These are phyloP conservation scores for Drosophila neonasuta DNA, from an alignment of 2,888 invertebrate species.

Conservation along the genomic window DNA sequence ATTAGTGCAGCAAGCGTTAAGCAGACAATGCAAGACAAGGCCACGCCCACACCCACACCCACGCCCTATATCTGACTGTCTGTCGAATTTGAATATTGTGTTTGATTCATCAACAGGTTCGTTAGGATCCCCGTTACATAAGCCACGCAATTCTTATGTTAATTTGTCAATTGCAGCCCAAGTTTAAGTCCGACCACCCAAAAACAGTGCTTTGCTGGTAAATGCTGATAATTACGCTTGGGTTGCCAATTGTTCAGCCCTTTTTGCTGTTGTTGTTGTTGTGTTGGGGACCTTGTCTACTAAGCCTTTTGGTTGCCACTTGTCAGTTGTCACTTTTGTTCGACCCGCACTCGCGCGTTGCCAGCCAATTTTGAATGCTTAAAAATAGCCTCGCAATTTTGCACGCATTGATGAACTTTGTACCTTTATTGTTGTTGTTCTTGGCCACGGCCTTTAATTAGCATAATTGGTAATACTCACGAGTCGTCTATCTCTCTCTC, in stretches of 20 bases:
- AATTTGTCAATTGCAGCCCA: slow-evolving; percentile 68
- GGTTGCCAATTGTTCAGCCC: slow-evolving; percentile 49
- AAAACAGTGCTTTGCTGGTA: slow-evolving; percentile 35
- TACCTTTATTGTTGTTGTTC: slow-evolving; percentile 34
- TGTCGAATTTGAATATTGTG: slow-evolving; percentile 65
- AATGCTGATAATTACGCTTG: slow-evolving; percentile 70
- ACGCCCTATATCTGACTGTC: slow-evolving; percentile 12
- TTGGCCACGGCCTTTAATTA: slow-evolving; percentile 61
- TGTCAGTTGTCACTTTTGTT: slow-evolving; percentile 10
- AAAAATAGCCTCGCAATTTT: slow-evolving; percentile 67
- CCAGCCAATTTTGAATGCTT: slow-evolving; percentile 48
- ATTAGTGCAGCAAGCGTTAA: slow-evolving; percentile 75
- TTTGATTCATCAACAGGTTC: slow-evolving; percentile 74
- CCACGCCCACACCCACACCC: slow-evolving; percentile 26
- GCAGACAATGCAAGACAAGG: slow-evolving; percentile 65
- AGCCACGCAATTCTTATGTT: slow-evolving; percentile 59
- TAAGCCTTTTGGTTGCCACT: slow-evolving; percentile 28
- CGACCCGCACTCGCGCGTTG: slow-evolving; percentile 17
- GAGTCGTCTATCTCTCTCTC: not conserved
- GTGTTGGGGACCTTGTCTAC: slow-evolving; percentile 20
- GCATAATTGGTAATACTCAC: slow-evolving; percentile 68
- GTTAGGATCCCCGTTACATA: slow-evolving; percentile 52
- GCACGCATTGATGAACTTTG: slow-evolving; percentile 63
- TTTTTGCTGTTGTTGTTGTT: not conserved
- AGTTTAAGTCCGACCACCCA: not conserved